Evolutionary conservation across 2,113 vertebrate genomes (phyloP).

Genomic region (Kryptolebias marmoratus): DNA sequence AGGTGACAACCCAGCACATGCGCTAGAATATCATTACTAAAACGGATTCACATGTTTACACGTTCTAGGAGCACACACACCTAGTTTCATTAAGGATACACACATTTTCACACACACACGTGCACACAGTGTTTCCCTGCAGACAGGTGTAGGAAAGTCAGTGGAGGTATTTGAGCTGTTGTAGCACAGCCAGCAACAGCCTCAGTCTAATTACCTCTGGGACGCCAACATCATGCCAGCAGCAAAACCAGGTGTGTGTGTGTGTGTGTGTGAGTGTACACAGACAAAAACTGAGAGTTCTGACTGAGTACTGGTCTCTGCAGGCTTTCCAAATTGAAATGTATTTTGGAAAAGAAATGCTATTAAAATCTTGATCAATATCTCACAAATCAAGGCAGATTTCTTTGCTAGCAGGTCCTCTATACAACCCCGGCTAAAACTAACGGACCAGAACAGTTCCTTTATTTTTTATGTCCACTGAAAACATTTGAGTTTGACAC

Average conservation of each 20-base stretch:
- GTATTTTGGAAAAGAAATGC: slow-evolving; percentile 47
- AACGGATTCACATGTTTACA: slow-evolving; percentile 20
- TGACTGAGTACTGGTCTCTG: slow-evolving; percentile 46
- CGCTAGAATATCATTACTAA: background rate
- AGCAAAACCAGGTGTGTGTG: slow-evolving; percentile 53
- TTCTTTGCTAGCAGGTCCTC: too few species aligned
- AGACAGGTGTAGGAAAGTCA: slow-evolving; percentile 63
- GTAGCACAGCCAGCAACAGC: slow-evolving; percentile 68
- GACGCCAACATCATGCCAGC: slow-evolving; percentile 59
- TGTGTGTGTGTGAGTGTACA: slow-evolving; percentile 2
- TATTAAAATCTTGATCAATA: slow-evolving; percentile 63
- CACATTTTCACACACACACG: slow-evolving; percentile 1
- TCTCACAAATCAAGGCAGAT: slow-evolving; percentile 16
- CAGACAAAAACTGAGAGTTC: slow-evolving; percentile 20
- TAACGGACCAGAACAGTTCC: background rate
- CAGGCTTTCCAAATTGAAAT: slow-evolving; percentile 53
- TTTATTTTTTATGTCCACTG: background rate
- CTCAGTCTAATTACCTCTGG: slow-evolving; percentile 71
- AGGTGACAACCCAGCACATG: slow-evolving; percentile 55
- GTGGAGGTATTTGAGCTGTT: slow-evolving; percentile 67
- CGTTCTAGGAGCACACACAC: slow-evolving; percentile 1
- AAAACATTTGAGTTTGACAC: background rate
- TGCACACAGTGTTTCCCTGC: slow-evolving; percentile 19
- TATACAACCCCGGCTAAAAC: slow-evolving; percentile 19
- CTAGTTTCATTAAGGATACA: slow-evolving; percentile 1